Base-by-base conservation (phyloP, 2,113 vertebrate species). In the Hassar affinis region DNA sequence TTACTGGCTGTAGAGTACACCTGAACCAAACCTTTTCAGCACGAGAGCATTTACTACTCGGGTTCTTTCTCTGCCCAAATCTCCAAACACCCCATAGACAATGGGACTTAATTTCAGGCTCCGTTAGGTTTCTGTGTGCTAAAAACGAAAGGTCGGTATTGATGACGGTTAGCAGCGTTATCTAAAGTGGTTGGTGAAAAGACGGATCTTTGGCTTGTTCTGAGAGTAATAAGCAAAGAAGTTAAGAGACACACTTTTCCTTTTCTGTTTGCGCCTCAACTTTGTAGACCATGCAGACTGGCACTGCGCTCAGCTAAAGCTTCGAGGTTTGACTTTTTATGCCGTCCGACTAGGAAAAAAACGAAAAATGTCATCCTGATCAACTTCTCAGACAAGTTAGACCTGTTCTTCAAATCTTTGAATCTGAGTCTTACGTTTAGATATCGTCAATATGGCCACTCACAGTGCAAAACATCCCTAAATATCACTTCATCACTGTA, bases 41-140 rank as follows among this genome's bases (percentile, higher is more conserved):
- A 12, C 27, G 72, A 25, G n/a, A 66, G 38, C 57, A 54, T 15
- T n/a, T 57, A 18, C 72, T 9, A 25, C 45, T 27, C 22, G 83
- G 80, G 80, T 83, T 76, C 79, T 80, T 51, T 61, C 77, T 27
- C 71, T 74, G 86, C 72, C 80, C 35, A 80, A 38, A 84, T 88
- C 83, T 84, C 78, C 79, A 85, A 82, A 84, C 81, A 79, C 79
- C 85, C 82, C 69, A 72, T 82, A 15, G 64, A 87, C 82, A 84
- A 80, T 47, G 71, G 35, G 84, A 86, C 76, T 88, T 89, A 33
- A 89, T 89, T 88, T 89, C 88, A 86, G 62, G 85, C 68, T 81
- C 87, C 87, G 88, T 89, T 89, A 88, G 84, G 75, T 86, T 81
- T 84, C 59, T 79, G 74, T 88, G 81, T 56, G 66, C 81, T 83